Base-by-base conservation (phyloP, 2,888 invertebrate species). In the Ethmia dodecea region DNA sequence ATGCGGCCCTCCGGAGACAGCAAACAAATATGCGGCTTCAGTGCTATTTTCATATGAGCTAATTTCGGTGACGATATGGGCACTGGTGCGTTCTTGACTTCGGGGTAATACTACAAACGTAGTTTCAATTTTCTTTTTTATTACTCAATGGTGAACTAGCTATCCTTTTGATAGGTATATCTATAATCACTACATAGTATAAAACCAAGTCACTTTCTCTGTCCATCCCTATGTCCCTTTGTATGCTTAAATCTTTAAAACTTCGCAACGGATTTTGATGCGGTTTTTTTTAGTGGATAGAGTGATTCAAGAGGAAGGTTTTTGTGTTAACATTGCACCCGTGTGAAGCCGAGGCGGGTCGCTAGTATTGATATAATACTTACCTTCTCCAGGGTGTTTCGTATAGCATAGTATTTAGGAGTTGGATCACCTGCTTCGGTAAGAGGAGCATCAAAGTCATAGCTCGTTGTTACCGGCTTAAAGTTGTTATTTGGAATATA, bases 401-500 rank as follows among this genome's bases (percentile, higher is more conserved):
- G 89, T 33, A 95, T 88, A 3, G 86, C 87, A 45, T 84, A 89
- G 76, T 94, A 98, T 77, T 97, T 97, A 0, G 88, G 81, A 0
- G 96, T 96, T 1, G 93, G 92, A 77, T 97, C 96, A 1, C 97
- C 97, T 35, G 94, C 92, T 76, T 98, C 97, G 10, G 88, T 89
- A 44, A 98, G 75, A 0, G 97, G 97, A 1, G 97, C 93, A 66
- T 97, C 95, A 60, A 97, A 98, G 69, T 98, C 97, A 59, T 96
- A 96, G 3, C 94, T 95, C 2, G 95, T 96, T 29, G 94, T 87
- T 58, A 92, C 91, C 1, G 93, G 89, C n/a, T n/a, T n/a, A n/a
- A n/a, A n/a, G n/a, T n/a, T n/a, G n/a, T n/a, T n/a, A n/a, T n/a
- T n/a, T n/a, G n/a, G n/a, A n/a, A n/a, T n/a, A n/a, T n/a, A n/a